Percentiles rank a stretch among this genome's conserved stretches.
Evolutionary conservation across 2,113 vertebrate genomes (phyloP).

Genomic region (Corvus cornix): DNA sequence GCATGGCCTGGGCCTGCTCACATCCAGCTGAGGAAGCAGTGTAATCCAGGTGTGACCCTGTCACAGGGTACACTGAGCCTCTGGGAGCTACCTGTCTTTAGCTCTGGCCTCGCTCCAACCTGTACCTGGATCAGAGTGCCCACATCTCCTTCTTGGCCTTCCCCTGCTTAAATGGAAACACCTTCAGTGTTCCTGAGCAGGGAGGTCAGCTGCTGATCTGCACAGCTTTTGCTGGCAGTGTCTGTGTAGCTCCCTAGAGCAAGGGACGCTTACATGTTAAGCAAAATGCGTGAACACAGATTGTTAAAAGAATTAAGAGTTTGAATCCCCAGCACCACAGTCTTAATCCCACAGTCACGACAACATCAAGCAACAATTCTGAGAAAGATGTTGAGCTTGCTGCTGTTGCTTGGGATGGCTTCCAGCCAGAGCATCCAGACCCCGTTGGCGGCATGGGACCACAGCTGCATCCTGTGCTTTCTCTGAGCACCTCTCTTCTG

Average conservation of each 20-base stretch:
- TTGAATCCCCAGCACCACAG: not conserved
- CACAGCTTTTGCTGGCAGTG: not conserved
- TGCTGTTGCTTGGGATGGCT: not conserved
- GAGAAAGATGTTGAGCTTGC: not conserved
- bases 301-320: conserved; percentile 10
- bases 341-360: not conserved
- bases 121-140: not conserved
- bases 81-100: not conserved
- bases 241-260: not conserved
- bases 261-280: not conserved
- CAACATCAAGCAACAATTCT: not conserved
- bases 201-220: not conserved
- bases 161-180: not conserved
- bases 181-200: not conserved
- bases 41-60: not conserved
- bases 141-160: not conserved
- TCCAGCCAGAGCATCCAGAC: not conserved
- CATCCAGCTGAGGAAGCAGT: not conserved
- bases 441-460: not conserved
- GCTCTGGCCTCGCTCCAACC: not conserved
- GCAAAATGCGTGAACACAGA: not conserved
- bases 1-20: not conserved
- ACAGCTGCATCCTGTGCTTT: not conserved
- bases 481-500: not conserved
- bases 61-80: not conserved